Percentiles rank a stretch among this genome's conserved stretches.
Conservation (phyloP, 2,888 invertebrate species). For the Patella caerulea region DNA sequence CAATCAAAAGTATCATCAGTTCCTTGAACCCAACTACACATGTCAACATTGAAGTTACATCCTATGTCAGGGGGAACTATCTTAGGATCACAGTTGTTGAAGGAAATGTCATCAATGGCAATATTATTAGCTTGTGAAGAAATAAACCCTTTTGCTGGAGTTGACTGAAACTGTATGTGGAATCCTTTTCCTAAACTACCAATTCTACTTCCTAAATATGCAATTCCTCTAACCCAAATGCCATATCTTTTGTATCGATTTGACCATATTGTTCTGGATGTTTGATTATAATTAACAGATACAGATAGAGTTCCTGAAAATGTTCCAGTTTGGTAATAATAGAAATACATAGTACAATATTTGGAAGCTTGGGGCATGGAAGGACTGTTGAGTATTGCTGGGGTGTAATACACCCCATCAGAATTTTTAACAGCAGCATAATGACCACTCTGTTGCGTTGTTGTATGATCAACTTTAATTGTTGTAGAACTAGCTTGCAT, state of each 20-base stretch:
- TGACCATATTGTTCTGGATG: constrained; percentile 30
- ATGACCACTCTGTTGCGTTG: constrained; percentile 45
- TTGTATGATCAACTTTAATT: constrained; percentile 49
- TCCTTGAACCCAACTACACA: constrained; percentile 60
- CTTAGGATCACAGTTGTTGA: constrained; percentile 53
- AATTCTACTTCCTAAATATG: constrained; percentile 46
- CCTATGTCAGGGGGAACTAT: constrained; percentile 46
- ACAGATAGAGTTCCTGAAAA: constrained; percentile 45
- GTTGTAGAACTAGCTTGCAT: constrained; percentile 38
- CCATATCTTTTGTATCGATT: constrained; percentile 14
- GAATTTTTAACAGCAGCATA: constrained; percentile 57
- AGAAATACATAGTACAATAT: constrained; percentile 60
- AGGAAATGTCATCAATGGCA: constrained; percentile 66
- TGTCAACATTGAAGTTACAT: constrained; percentile 60
- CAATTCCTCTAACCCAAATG: constrained; percentile 48
- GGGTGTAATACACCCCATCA: constrained; percentile 45
- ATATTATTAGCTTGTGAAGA: constrained; percentile 49
- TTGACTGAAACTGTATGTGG: constrained; percentile 41
- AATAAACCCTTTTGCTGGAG: constrained; percentile 40
- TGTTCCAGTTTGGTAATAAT: constrained; percentile 58
- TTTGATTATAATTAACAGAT: constrained; percentile 38
- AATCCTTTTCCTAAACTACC: constrained; percentile 38
- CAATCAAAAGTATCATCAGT: constrained; percentile 63
- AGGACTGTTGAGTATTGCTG: constrained; percentile 53
- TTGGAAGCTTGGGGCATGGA: constrained; percentile 44